Evolutionary conservation across 1,140 invertebrate genomes (phyloP), one percentile per base, ranked within the genome.

Genomic region (Drosophila aff.): DNA sequence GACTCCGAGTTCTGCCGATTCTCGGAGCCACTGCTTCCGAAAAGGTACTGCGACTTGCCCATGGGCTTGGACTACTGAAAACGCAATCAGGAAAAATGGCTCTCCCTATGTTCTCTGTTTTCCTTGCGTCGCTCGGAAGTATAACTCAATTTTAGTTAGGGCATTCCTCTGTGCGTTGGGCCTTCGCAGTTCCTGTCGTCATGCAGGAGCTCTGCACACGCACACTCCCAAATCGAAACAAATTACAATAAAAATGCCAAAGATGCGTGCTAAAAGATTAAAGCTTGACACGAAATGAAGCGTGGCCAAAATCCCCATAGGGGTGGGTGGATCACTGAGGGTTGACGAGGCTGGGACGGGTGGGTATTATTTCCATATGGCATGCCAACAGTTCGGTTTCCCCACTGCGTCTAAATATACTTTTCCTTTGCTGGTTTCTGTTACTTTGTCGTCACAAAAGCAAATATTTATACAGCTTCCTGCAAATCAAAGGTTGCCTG

Each of bases 221-320:
- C 67, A 86, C 71, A 77, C 43, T 61, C 52, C 47, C 60, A 69
- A 90, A 90, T 90, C 85, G 85, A 85, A 90, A 90, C 85, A 85
- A 90, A 90, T 90, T 90, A 90, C 85, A 90, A 90, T 90, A 85
- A 90, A 86, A 90, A 90, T 90, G 85, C 85, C 84, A 82, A 79
- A 90, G 84, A 87, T 87, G 84, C 85, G 81, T 85, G 81, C 85
- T 85, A 90, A 90, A 79, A 90, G 85, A 90, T 90, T 90, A 90
- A 90, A 90, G 85, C 85, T 68, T 75, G 77, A 68, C 85, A 89
- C 84, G 85, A 84, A 89, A 90, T 89, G 81, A 89, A 89, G 60
- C 83, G 83, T 76, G 76, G 59, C 61, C 66, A 57, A 57, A 59
- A 26, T 31, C 46, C 31, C 52, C 26, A 16, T 59, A 41, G 60